Percentiles rank a stretch among this genome's conserved stretches.
Evolutionary conservation across 2,888 invertebrate species (phyloP).

Genomic region (Melanotus villosus): DNA sequence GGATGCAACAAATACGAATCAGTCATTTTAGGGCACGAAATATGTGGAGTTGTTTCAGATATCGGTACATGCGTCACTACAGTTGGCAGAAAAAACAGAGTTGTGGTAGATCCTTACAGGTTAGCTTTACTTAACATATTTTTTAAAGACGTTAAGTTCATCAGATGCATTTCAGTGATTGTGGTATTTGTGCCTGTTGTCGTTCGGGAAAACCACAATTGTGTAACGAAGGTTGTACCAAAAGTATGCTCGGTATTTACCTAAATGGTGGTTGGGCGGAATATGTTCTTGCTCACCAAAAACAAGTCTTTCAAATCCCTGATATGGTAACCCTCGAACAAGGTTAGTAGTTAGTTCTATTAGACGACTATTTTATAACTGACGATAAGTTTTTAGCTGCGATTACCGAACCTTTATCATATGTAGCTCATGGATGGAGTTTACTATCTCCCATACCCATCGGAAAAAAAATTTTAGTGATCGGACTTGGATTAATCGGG

Average conservation of each 20-base stretch:
- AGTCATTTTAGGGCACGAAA: conserved; percentile 76
- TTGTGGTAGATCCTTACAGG: conserved; percentile 80
- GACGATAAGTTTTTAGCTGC: conserved; percentile 68
- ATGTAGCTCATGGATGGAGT: not conserved
- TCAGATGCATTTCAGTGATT: conserved; percentile 70
- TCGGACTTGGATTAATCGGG: conserved; percentile 82
- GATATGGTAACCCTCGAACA: conserved; percentile 72
- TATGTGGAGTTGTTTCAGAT: conserved; percentile 74
- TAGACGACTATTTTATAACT: conserved; percentile 6
- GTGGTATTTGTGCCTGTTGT: conserved; percentile 74
- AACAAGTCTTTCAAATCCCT: conserved; percentile 74
- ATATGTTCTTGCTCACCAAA: conserved; percentile 73
- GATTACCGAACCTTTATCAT: conserved; percentile 64
- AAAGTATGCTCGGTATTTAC: conserved; percentile 74
- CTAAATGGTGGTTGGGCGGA: conserved; percentile 80
- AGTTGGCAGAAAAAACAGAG: conserved; percentile 76
- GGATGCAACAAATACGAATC: conserved; percentile 58
- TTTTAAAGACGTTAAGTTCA: no score
- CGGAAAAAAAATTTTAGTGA: conserved; percentile 74
- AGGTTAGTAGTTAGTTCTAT: conserved; percentile 66
- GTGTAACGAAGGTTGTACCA: conserved; percentile 63
- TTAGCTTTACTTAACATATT: not conserved
- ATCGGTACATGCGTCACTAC: conserved; percentile 71
- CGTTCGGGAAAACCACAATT: conserved; percentile 76
- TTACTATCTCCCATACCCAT: conserved; percentile 70